These are phyloP conservation scores for Drosophila gunungcola DNA, from an alignment of 1,140 invertebrate genomes.

Conservation along the genomic window DNA sequence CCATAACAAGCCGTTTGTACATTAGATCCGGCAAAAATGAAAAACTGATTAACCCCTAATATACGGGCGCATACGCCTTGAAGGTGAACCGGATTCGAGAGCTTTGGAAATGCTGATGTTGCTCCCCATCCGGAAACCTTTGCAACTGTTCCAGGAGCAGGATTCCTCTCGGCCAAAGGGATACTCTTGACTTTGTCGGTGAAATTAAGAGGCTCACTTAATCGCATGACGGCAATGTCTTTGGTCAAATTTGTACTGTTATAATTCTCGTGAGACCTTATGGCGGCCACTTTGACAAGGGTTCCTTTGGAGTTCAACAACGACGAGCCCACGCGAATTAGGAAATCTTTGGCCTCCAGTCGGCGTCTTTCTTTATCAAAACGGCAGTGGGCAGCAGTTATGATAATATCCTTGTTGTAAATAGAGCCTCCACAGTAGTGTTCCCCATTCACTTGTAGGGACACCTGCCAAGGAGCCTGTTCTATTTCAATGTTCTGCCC, in stretches of 20 bases:
- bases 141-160: not conserved
- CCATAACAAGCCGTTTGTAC: not conserved
- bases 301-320: not conserved
- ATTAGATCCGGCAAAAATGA: not conserved
- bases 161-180: not conserved
- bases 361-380: too few species aligned
- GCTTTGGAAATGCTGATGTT: too few species aligned
- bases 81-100: not conserved
- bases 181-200: not conserved
- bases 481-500: not conserved
- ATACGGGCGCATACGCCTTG: not conserved
- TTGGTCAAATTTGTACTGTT: too few species aligned
- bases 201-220: not conserved
- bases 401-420: constrained; percentile 1
- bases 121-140: not conserved
- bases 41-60: not conserved
- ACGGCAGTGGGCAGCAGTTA: not conserved
- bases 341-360: not conserved
- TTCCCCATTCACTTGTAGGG: not conserved
- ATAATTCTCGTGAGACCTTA: not conserved
- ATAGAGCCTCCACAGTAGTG: not conserved
- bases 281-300: not conserved
- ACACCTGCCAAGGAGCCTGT: constrained; percentile 4
- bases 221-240: not conserved
- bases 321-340: not conserved